Conservation (phyloP, 92 coral and sea anemone species). For the Epizoanthus ramosus region DNA sequence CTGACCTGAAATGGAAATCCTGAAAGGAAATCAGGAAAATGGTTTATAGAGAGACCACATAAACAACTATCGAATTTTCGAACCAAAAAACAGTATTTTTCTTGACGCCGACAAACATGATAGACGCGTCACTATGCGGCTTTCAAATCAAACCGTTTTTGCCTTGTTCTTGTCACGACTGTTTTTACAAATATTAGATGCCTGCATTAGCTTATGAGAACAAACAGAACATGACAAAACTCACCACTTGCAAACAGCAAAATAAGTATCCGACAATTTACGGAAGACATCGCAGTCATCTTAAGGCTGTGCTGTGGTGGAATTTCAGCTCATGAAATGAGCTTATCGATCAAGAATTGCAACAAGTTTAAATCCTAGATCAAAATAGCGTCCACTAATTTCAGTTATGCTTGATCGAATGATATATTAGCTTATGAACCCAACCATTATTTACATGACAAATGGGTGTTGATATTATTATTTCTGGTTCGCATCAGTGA, state of each 20-base stretch:
- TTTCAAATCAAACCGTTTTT: too few species aligned
- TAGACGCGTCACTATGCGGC: not conserved
- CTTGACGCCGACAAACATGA: not conserved
- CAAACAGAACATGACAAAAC: not conserved
- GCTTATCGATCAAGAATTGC: too few species aligned
- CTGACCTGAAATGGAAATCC: not conserved
- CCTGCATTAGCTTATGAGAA: not conserved
- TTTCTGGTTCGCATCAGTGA: not conserved
- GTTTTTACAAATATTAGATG: too few species aligned
- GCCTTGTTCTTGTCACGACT: too few species aligned
- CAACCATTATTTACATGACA: constrained; percentile 11
- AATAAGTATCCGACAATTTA: not conserved
- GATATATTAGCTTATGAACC: not conserved
- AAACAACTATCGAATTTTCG: not conserved
- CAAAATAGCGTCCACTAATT: too few species aligned
- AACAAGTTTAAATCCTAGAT: too few species aligned
- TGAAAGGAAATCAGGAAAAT: not conserved
- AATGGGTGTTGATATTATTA: not conserved
- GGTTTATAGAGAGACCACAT: not conserved
- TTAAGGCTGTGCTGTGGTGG: not conserved
- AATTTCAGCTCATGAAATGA: not conserved
- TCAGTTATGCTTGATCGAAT: not conserved
- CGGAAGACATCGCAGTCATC: not conserved
- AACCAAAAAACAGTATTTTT: not conserved
- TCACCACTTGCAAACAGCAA: constrained; percentile 10